phyloP scores from a whole-genome alignment of 1,140 invertebrate species.

The Caerostris extrusa region DNA sequence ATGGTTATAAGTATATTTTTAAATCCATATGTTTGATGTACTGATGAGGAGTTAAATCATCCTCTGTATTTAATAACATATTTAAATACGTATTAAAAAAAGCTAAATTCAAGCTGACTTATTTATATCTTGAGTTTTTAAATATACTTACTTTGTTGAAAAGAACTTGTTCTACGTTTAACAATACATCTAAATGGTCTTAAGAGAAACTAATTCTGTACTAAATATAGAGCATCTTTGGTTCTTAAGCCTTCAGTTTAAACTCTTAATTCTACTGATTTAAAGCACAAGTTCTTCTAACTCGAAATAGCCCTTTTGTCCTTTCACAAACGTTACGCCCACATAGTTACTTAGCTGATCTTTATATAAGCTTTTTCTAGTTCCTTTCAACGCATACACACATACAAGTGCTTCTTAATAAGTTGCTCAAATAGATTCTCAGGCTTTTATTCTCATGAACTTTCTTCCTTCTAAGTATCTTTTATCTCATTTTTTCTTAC shows the following conservation, averaged over 20 bases:
- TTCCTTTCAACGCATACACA: neutral
- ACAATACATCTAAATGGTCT: neutral
- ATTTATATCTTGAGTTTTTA: too few species aligned
- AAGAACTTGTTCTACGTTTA: too few species aligned
- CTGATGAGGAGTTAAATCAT: too few species aligned
- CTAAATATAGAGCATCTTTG: neutral
- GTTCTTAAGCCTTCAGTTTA: neutral
- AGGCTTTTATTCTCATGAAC: slow-evolving; percentile 12
- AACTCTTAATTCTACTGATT: neutral
- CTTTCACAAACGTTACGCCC: neutral
- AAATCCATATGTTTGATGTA: too few species aligned
- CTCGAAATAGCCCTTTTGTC: neutral
- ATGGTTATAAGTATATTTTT: too few species aligned
- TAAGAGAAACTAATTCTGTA: neutral
- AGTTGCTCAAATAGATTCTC: slow-evolving; percentile 38
- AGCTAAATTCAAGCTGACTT: too few species aligned
- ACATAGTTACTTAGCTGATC: neutral
- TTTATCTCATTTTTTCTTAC: slow-evolving; percentile 14
- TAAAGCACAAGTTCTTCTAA: neutral
- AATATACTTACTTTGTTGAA: too few species aligned
- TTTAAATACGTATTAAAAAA: too few species aligned
- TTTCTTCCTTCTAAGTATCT: slow-evolving; percentile 13
- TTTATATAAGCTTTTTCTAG: slow-evolving; percentile 32
- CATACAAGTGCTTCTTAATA: slow-evolving; percentile 2
- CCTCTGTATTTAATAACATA: too few species aligned